Evolutionary conservation across 2,797 vertebrate species (phyloP).

Genomic region (Gallinago solitaria): DNA sequence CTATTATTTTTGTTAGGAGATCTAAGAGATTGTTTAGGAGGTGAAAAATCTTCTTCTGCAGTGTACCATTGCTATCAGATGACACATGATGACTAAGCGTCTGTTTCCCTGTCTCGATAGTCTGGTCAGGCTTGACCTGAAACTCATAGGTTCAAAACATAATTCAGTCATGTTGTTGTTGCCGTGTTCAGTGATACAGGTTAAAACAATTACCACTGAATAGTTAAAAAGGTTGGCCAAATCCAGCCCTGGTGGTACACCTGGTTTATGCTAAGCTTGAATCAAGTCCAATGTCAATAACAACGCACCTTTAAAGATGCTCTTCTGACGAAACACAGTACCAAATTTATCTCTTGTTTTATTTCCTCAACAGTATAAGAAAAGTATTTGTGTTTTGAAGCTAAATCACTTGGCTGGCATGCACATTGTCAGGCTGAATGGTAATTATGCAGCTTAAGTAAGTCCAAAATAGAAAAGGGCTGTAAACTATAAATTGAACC

Average conservation of each 20-base stretch:
- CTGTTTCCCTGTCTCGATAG: not conserved
- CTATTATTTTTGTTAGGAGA: not conserved
- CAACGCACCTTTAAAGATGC: not conserved
- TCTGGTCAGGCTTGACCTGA: not conserved
- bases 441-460: not conserved
- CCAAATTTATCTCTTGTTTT: not conserved
- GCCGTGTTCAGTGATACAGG: not conserved
- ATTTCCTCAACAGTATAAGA: not conserved
- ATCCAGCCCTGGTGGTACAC: not conserved
- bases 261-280: not conserved
- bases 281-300: not conserved
- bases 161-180: not conserved
- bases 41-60: not conserved
- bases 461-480: not conserved
- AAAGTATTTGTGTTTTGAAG: slow-evolving; percentile 14
- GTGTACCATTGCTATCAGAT: not conserved
- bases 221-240: not conserved
- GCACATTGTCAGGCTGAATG: not conserved
- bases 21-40: not conserved
- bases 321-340: not conserved
- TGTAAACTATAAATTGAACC: not conserved
- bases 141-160: not conserved
- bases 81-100: not conserved
- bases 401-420: slow-evolving; percentile 2
- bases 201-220: not conserved